Percentiles rank a stretch among this genome's conserved stretches.
phyloP scores from a whole-genome alignment of 2,113 vertebrate genomes.

The Microcebus griseorufus region DNA sequence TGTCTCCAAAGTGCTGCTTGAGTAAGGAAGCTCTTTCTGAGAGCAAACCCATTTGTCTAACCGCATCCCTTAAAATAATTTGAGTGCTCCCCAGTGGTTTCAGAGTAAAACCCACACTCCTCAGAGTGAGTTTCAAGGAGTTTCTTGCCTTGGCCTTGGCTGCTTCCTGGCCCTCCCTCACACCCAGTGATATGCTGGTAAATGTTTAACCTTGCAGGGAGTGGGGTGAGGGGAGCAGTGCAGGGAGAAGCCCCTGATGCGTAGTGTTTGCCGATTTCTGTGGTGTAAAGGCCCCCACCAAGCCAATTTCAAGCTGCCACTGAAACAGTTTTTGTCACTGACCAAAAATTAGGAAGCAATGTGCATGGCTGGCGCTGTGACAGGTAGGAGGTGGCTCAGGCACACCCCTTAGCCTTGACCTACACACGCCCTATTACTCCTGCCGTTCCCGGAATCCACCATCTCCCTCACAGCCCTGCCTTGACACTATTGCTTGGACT shows the following conservation, averaged over 20 bases:
- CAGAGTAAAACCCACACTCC: not conserved
- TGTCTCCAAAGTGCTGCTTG: not conserved
- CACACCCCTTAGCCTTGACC: not conserved
- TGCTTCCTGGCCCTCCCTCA: not conserved
- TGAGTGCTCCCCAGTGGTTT: not conserved
- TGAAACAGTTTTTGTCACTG: not conserved
- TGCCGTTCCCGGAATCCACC: not conserved
- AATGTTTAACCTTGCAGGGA: not conserved
- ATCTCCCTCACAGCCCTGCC: not conserved
- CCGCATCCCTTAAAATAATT: not conserved
- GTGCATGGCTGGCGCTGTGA: not conserved
- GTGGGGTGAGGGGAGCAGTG: too few species aligned
- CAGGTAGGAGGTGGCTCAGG: not conserved
- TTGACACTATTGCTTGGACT: not conserved
- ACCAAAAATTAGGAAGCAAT: not conserved
- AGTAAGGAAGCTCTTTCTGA: not conserved
- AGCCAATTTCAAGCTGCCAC: not conserved
- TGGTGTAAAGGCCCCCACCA: not conserved
- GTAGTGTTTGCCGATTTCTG: not conserved
- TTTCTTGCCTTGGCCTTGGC: not conserved
- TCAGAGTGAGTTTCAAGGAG: not conserved
- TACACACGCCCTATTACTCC: not conserved
- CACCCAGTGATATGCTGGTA: not conserved
- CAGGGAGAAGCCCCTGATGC: not conserved
- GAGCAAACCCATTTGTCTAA: not conserved